Evolutionary conservation across 2,888 invertebrate species (phyloP), one percentile per base, ranked within the genome.

Genomic region (Xanthia togata): DNA sequence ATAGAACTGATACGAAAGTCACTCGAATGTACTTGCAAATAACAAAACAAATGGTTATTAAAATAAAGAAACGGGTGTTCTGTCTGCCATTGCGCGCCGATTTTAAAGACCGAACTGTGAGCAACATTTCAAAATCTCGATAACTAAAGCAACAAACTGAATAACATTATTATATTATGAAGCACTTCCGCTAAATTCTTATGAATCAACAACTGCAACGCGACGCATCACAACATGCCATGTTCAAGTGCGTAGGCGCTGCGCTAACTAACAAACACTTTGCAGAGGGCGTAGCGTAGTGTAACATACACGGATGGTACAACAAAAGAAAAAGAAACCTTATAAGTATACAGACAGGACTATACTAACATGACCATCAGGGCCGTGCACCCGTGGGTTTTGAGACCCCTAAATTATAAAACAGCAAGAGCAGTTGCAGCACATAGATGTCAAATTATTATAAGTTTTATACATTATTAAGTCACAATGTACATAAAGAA

Each of bases 171-270:
- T 23, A 6, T 26, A 63, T 2, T 20, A n/a, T 1, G 26, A 44
- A 20, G 20, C 12, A 26, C 9, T 14, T 23, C 2, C 6, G 11
- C 6, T 53, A 17, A 53, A 17, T 68, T 31, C 17, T 41, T n/a
- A 47, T 35, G 3, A 35, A 35, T 6, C 35, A 4, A 44, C 17
- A 26, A 60, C 47, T 41, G 57, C 78, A 76, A 47, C 20, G 23
- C 53, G 64, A 26, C 35, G 20, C 17, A 9, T 23, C 23, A 9
- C 44, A 47, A 23, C 11, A 20, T 38, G 53, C 65, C 2, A 60
- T 60, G n/a, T 44, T 38, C 5, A 38, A 44, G 2, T n/a, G 9
- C 3, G 23, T 31, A 78, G 81, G 78, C 78, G 63, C 74, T 41
- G 26, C 14, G 35, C 20, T 31, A 5, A 35, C 41, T 4, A 31